Conservation (phyloP, 2,113 vertebrate species). For the Gambusia holbrooki region DNA sequence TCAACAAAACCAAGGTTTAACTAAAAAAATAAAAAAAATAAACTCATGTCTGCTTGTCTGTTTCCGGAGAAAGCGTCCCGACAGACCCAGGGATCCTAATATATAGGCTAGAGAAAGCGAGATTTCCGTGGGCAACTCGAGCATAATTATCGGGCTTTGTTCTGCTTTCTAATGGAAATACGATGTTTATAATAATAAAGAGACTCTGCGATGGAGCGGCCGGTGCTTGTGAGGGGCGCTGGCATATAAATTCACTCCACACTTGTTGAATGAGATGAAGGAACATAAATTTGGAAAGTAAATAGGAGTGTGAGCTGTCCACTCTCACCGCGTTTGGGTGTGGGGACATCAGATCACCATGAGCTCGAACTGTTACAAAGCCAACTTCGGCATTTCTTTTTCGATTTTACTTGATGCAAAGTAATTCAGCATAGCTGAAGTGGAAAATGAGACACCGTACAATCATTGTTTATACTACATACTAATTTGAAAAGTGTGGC, state of each 20-base stretch:
- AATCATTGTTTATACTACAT: no score
- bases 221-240: constrained; percentile 29
- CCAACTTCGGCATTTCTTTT: neutral
- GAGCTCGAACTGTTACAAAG: neutral
- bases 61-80: constrained; percentile 13
- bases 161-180: constrained; percentile 70
- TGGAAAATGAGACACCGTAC: no score
- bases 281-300: neutral
- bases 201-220: constrained; percentile 42
- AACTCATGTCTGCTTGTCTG: constrained; percentile 8
- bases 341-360: neutral
- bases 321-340: neutral
- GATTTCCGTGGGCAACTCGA: constrained; percentile 60
- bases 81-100: constrained; percentile 33
- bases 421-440: no score
- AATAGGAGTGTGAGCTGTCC: neutral
- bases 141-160: constrained; percentile 60
- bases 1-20: neutral
- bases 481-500: neutral
- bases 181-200: constrained; percentile 55
- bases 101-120: constrained; percentile 50
- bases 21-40: neutral
- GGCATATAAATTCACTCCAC: constrained; percentile 38
- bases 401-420: no score
- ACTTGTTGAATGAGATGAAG: constrained; percentile 53